These are phyloP conservation scores for Coenonympha arcania DNA, from an alignment of 2,888 invertebrate species.

Conservation along the genomic window DNA sequence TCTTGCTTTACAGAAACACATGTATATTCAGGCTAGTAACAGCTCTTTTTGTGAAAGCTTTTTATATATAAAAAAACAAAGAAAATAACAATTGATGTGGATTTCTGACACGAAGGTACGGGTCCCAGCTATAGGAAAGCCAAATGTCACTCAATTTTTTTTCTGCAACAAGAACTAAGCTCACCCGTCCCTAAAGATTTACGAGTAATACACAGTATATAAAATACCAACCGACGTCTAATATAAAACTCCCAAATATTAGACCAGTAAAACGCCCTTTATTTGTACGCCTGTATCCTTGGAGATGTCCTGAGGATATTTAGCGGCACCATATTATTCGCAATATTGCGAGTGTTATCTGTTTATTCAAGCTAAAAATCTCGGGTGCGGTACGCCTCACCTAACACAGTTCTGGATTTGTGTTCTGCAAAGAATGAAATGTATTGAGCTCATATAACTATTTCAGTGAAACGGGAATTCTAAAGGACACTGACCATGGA, in stretches of 20 bases:
- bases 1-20: background rate
- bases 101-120: too few species aligned
- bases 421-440: slow-evolving; percentile 2
- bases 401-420: background rate
- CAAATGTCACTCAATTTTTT: too few species aligned
- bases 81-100: too few species aligned
- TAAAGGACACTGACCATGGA: too few species aligned
- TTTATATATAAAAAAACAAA: too few species aligned
- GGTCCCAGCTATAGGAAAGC: background rate
- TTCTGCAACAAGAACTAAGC: background rate
- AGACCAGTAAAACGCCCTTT: slow-evolving; percentile 34
- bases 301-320: slow-evolving; percentile 31
- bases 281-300: slow-evolving; percentile 32
- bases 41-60: background rate
- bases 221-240: background rate
- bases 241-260: slow-evolving; percentile 17
- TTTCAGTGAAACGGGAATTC: background rate
- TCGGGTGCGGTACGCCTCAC: background rate
- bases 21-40: background rate
- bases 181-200: background rate
- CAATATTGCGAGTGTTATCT: slow-evolving; percentile 8
- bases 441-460: background rate
- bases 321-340: slow-evolving; percentile 29
- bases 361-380: slow-evolving; percentile 5
- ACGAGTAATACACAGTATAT: background rate